Percentiles rank a stretch among this genome's conserved stretches.
These are phyloP conservation scores for Pachydiplax longipennis DNA, from an alignment of 2,888 invertebrate genomes.

Conservation along the genomic window DNA sequence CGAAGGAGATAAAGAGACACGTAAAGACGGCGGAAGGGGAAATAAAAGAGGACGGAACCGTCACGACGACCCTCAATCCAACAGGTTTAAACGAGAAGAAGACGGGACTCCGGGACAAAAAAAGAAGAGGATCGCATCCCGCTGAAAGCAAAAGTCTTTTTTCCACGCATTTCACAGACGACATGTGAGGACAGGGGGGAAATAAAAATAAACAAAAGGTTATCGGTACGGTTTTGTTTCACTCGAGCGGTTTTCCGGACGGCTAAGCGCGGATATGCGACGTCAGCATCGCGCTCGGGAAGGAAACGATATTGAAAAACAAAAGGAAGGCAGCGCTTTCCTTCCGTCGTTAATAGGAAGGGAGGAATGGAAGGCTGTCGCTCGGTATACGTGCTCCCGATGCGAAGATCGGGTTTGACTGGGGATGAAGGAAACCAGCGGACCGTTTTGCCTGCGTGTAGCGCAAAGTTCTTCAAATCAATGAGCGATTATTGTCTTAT, in stretches of 20 bases:
- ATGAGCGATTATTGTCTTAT: background rate
- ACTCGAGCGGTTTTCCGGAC: background rate
- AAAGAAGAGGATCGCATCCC: background rate
- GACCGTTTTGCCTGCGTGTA: background rate
- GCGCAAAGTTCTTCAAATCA: background rate
- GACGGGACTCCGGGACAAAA: background rate
- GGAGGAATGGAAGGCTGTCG: background rate
- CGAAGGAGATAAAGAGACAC: background rate
- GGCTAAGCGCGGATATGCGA: background rate
- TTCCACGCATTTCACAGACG: background rate
- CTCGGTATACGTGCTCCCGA: background rate
- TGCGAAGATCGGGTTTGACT: background rate
- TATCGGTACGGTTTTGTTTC: background rate
- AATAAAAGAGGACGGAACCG: conserved; percentile 27
- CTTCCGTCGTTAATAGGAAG: background rate
- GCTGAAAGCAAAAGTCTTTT: background rate
- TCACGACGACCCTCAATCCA: background rate
- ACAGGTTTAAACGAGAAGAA: background rate
- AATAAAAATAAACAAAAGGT: background rate
- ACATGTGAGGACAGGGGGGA: background rate
- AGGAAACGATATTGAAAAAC: background rate
- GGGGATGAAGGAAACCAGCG: background rate
- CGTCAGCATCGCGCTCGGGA: background rate
- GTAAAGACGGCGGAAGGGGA: conserved; percentile 28
- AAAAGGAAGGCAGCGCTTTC: background rate